These are phyloP conservation scores for Pseudomyrmex flavicornis DNA, from an alignment of 1,140 invertebrate species.

Conservation along the genomic window DNA sequence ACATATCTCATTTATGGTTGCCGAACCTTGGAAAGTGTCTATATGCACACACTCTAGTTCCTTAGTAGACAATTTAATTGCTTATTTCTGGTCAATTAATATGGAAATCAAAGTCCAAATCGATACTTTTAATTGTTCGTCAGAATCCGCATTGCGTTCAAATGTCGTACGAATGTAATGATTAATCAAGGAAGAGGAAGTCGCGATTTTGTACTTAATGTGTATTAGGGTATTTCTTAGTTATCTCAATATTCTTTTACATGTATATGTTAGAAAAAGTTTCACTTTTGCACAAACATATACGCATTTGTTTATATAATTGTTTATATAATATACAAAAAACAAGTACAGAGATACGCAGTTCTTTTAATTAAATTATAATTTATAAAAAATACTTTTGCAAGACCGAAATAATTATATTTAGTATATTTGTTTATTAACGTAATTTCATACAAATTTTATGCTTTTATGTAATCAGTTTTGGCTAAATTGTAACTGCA, in stretches of 20 bases:
- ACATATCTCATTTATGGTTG: not conserved
- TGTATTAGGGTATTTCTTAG: too few relatives aligned
- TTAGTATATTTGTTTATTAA: not conserved
- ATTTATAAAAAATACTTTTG: not conserved
- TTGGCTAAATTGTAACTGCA: not conserved
- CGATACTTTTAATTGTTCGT: not conserved
- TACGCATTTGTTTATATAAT: not conserved
- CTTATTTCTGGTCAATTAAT: not conserved
- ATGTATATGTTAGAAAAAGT: not conserved
- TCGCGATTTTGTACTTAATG: too few relatives aligned
- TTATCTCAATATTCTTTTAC: not conserved
- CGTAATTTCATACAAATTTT: not conserved
- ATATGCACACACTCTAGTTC: not conserved
- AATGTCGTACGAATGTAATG: not conserved
- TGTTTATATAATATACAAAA: not conserved
- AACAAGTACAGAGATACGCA: not conserved
- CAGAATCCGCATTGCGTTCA: not conserved
- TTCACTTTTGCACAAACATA: not conserved
- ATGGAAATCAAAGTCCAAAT: not conserved
- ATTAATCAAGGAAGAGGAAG: not conserved
- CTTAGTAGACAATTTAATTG: conserved; percentile 13
- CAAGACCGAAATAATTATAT: not conserved
- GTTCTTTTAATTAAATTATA: conserved; percentile 11
- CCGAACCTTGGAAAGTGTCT: not conserved
- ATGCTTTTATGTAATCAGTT: not conserved